Evolutionary conservation across 2,797 vertebrate genomes (phyloP), one percentile per base, ranked within the genome.

Genomic region (Sebastes glaucus): DNA sequence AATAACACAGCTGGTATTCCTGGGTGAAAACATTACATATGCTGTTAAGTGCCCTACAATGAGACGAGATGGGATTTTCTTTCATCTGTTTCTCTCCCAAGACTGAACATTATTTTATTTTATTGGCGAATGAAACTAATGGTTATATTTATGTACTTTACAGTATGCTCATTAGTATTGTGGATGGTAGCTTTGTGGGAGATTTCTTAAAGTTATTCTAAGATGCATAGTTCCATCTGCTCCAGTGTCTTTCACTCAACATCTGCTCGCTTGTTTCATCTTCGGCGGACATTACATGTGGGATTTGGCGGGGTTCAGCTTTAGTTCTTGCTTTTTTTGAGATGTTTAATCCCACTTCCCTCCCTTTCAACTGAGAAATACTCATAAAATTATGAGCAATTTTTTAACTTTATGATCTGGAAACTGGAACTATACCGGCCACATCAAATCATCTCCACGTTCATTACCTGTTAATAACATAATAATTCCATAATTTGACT

Each of bases 251-350:
- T 64, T 60, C 57, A 49, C 57, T 84, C 81, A 90, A 75, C 77
- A 86, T 83, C 68, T 76, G 74, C 65, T 27, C 23, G 8, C 28
- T 42, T 65, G 46, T 78, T 85, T 84, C 61, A 74, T 82, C 82
- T 82, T 78, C 60, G 55, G 71, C 62, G 23, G 78, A 77, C 61
- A 61, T 28, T 65, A n/a, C 70, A 80, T 67, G 16, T 61, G 83
- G 57, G 59, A 80, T 75, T 71, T 61, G 4, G 35, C 23, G 56
- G 66, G 27, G 13, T 70, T 80, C 53, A 33, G 11, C 55, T 83
- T 62, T 66, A 56, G 27, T 23, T 64, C 3, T 49, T 46, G 9
- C 3, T 70, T 68, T 83, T 83, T 74, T 73, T 28, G 0, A 27
- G 18, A 74, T 35, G 5, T 66, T 74, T 59, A 75, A 81, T 67